Conservation (phyloP, 2,888 invertebrate species). For the Chymomyza amoena region DNA sequence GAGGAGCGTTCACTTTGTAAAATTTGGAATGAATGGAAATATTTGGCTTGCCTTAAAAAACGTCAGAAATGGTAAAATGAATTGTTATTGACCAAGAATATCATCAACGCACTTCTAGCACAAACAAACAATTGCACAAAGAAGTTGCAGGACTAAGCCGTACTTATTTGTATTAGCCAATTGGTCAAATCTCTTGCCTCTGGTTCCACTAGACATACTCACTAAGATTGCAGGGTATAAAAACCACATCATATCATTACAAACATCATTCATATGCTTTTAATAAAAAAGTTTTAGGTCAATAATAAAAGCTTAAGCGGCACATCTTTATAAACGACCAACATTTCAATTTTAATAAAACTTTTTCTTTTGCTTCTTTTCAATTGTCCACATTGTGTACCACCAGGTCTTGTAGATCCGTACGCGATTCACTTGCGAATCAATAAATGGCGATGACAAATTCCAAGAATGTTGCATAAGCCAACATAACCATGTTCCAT, state of each 20-base stretch:
- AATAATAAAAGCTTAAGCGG: not conserved
- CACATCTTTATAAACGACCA: not conserved
- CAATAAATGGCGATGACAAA: conserved; percentile 2
- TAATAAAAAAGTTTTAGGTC: not conserved
- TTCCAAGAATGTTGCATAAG: not conserved
- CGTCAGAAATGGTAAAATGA: no score
- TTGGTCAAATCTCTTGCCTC: no score
- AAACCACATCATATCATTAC: not conserved
- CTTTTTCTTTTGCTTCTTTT: no score
- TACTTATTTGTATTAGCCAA: no score
- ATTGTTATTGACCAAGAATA: no score
- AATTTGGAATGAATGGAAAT: no score
- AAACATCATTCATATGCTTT: not conserved
- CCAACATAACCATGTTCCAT: not conserved
- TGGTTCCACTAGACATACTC: not conserved
- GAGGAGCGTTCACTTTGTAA: no score
- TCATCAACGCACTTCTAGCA: no score
- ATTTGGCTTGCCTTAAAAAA: no score
- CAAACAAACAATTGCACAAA: no score
- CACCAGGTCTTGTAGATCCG: not conserved
- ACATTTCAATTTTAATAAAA: not conserved
- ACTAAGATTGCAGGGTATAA: not conserved
- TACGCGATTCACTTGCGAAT: not conserved
- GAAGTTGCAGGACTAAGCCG: no score
- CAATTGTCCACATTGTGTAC: not conserved